Evolutionary conservation across 2,888 invertebrate species (phyloP).

Genomic region (Stenolophus ochropezus): DNA sequence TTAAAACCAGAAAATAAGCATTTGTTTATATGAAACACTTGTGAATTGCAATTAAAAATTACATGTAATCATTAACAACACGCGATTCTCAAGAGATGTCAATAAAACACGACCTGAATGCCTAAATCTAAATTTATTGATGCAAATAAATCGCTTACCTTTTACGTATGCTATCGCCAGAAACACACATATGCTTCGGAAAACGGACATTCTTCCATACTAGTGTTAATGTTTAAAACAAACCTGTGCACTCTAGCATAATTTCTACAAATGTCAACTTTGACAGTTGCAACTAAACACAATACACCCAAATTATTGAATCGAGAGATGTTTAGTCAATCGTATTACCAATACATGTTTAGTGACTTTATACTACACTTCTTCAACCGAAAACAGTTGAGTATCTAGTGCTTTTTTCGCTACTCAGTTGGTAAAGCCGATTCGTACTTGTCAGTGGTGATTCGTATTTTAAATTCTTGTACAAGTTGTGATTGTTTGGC

Average conservation of each 20-base stretch:
- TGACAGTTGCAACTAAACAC: slow-evolving; percentile 59
- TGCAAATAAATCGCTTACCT: slow-evolving; percentile 46
- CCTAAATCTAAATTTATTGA: slow-evolving; percentile 40
- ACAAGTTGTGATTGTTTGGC: slow-evolving; percentile 13
- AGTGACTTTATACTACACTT: slow-evolving; percentile 18
- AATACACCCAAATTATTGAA: slow-evolving; percentile 60
- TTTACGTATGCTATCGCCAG: slow-evolving; percentile 59
- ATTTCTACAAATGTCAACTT: slow-evolving; percentile 54
- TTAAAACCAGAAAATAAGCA: neutral
- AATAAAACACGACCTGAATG: slow-evolving; percentile 45
- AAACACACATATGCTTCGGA: slow-evolving; percentile 54
- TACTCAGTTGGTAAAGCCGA: slow-evolving; percentile 18
- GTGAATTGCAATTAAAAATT: neutral
- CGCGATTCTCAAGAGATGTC: slow-evolving; percentile 42
- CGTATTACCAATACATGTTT: slow-evolving; percentile 31
- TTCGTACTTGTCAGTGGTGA: neutral
- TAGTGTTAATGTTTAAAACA: slow-evolving; percentile 50
- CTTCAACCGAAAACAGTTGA: neutral
- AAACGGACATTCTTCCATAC: slow-evolving; percentile 59
- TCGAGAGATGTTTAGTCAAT: slow-evolving; percentile 41
- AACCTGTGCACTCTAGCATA: slow-evolving; percentile 45
- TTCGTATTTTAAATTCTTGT: slow-evolving; percentile 12
- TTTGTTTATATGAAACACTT: slow-evolving; percentile 2
- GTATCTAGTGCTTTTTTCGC: slow-evolving; percentile 19
- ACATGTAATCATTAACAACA: slow-evolving; percentile 36